These are phyloP conservation scores for Rhyacophila evoluta DNA, from an alignment of 2,888 invertebrate genomes.

Conservation along the genomic window DNA sequence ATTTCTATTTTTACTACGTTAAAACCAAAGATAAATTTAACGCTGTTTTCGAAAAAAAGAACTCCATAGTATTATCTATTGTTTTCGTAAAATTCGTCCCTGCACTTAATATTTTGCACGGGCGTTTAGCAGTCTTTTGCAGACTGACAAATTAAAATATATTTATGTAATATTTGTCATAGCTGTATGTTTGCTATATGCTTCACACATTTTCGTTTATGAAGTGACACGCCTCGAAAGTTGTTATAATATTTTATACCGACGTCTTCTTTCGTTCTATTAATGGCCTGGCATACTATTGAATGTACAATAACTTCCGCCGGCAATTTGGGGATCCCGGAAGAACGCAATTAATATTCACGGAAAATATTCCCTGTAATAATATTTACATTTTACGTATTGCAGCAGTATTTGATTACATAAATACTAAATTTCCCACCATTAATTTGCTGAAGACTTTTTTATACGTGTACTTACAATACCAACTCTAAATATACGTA, in stretches of 20 bases:
- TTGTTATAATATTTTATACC: neutral
- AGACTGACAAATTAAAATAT: constrained; percentile 25
- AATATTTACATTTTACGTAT: too few species aligned
- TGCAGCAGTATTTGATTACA: too few species aligned
- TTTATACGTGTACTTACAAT: too few species aligned
- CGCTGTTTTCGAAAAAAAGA: too few species aligned
- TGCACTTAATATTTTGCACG: neutral
- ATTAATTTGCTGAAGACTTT: too few species aligned
- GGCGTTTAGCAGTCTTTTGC: neutral
- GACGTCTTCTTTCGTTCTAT: neutral
- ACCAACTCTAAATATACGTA: too few species aligned
- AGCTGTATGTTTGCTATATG: constrained; percentile 28
- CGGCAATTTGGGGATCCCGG: neutral
- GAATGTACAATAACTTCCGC: neutral
- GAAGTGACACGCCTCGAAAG: neutral
- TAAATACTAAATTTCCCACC: too few species aligned
- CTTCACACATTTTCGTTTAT: neutral
- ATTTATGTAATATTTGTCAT: constrained; percentile 50
- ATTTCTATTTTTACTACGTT: too few species aligned
- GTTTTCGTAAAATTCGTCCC: neutral
- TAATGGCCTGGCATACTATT: neutral
- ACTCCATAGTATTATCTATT: too few species aligned
- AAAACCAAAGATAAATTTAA: too few species aligned
- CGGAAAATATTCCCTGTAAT: too few species aligned
- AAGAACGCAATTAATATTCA: neutral